Conservation (phyloP, 2,888 invertebrate species). For the Ennomos quercinarius region DNA sequence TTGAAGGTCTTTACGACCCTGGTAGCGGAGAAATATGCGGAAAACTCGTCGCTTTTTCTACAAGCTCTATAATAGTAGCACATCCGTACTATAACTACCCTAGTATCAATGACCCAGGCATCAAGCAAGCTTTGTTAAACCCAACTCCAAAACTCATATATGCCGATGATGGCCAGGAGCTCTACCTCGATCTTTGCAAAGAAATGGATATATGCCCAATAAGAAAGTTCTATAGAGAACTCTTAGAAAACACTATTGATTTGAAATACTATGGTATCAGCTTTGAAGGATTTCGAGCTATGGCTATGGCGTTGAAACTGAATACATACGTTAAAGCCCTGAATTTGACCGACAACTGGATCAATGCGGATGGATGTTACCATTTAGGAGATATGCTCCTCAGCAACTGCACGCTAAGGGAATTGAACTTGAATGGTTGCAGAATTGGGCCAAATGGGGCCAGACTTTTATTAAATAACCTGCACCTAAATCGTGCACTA, state of each 20-base stretch:
- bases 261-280: constrained; percentile 67
- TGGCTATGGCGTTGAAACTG: constrained; percentile 58
- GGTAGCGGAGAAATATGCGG: constrained; percentile 67
- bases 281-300: constrained; percentile 60
- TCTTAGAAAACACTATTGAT: constrained; percentile 56
- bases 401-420: constrained; percentile 52
- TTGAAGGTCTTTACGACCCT: constrained; percentile 55
- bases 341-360: constrained; percentile 65
- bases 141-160: too few species aligned
- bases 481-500: constrained; percentile 49
- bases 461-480: constrained; percentile 46
- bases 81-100: constrained; percentile 71
- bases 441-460: constrained; percentile 53
- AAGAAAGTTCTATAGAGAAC: constrained; percentile 52
- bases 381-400: constrained; percentile 67
- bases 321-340: constrained; percentile 60
- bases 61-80: constrained; percentile 53
- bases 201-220: constrained; percentile 63
- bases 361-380: constrained; percentile 62
- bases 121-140: constrained; percentile 55
- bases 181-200: constrained; percentile 62
- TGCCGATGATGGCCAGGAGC: constrained; percentile 60
- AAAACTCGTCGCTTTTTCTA: constrained; percentile 61
- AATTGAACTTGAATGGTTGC: constrained; percentile 65
- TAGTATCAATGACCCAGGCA: constrained; percentile 64